phyloP scores from a whole-genome alignment of 1,140 invertebrate species.

The Drosophila grimshawi region DNA sequence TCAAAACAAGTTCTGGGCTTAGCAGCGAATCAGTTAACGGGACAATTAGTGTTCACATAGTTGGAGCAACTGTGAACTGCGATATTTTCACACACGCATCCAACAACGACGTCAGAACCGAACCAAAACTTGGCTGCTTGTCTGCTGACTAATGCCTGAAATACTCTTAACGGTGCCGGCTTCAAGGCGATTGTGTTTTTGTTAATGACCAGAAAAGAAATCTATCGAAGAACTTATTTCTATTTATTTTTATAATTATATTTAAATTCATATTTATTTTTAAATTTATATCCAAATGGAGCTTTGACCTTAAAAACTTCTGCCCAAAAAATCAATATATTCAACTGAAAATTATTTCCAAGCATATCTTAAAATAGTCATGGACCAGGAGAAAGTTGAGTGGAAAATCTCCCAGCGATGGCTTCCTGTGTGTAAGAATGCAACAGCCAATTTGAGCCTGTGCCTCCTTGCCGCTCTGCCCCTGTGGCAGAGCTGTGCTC shows the following conservation, averaged over 20 bases:
- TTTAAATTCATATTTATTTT: too few species aligned
- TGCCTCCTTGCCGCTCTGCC: not conserved
- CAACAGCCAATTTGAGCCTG: not conserved
- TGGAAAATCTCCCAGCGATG: slow-evolving; percentile 31
- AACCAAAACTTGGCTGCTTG: slow-evolving; percentile 37
- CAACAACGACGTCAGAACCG: slow-evolving; percentile 13
- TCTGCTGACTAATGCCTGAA: slow-evolving; percentile 53
- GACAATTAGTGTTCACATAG: not conserved
- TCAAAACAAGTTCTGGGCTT: slow-evolving; percentile 36
- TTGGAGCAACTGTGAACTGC: not conserved
- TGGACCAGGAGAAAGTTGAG: slow-evolving; percentile 64
- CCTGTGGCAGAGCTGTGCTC: slow-evolving; percentile 31
- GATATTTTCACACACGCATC: slow-evolving; percentile 12
- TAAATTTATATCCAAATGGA: slow-evolving; percentile 25
- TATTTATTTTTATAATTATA: too few species aligned
- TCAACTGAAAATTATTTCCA: slow-evolving; percentile 45
- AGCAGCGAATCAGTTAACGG: slow-evolving; percentile 7
- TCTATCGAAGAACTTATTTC: not conserved
- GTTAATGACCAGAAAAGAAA: not conserved
- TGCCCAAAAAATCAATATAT: slow-evolving; percentile 45
- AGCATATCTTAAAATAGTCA: slow-evolving; percentile 52
- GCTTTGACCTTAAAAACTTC: slow-evolving; percentile 15
- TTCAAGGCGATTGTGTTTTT: slow-evolving; percentile 30
- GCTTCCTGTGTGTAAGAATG: slow-evolving; percentile 22
- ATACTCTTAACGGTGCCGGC: slow-evolving; percentile 47